Evolutionary conservation across 1,140 invertebrate genomes (phyloP), one percentile per base, ranked within the genome.

Genomic region (Dreissena polymorpha): DNA sequence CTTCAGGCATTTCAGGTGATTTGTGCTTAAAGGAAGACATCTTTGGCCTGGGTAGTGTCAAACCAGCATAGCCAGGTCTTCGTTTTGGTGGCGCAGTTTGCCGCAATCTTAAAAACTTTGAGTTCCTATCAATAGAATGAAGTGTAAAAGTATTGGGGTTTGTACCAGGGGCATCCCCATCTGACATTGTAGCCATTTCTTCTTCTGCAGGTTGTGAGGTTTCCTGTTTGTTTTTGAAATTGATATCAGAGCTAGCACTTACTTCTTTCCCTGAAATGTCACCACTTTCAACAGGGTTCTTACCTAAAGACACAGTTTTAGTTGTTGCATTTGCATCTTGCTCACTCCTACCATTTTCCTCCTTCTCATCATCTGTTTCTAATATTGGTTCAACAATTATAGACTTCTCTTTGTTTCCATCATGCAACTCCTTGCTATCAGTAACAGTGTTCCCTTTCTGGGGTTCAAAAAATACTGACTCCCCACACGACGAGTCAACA

Each of bases 111-210:
- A 83, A 69, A 57, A 83, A 83, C 69, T 83, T 67, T 27, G 81
- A 83, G 65, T 83, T 83, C 25, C 73, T 76, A 50, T 83, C 81
- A 76, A 83, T 83, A 29, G 81, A 73, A 69, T 83, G 81, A 29
- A 83, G 57, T 14, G 81, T 83, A 21, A 65, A 76, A 21, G 73
- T 69, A 49, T 67, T 71, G 49, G 71, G 29, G 29, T 71, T 64
- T 49, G 80, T 69, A 29, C n/a, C 67, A 73, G 71, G 80, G 73
- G 80, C 16, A 13, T 74, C 71, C 60, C 78, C 64, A 65, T 72
- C 78, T 18, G 76, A 78, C 76, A 78, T 78, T 18, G 57, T n/a
- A 63, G 70, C 25, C 25, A 49, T 57, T 27, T 81, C 78, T 50
- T 81, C 78, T 51, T 72, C 78, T 16, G 51, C 51, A 60, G 49